Evolutionary conservation across 2,888 invertebrate species (phyloP), one percentile per base, ranked within the genome.

Genomic region (Neuroscelio doddi): DNA sequence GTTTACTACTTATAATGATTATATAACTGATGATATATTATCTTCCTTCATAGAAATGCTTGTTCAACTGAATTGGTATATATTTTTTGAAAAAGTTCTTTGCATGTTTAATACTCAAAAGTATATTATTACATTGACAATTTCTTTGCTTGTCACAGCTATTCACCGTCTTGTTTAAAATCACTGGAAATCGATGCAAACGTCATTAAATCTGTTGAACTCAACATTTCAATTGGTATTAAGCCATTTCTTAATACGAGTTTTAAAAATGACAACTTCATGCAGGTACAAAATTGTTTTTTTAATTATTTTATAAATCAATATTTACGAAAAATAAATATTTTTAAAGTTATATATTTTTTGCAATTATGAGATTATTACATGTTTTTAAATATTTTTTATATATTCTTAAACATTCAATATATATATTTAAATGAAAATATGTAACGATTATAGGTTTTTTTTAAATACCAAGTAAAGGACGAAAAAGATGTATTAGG

Each of bases 381-480:
- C n/a, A n/a, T n/a, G n/a, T n/a, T n/a, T n/a, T n/a, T n/a, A n/a
- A n/a, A n/a, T n/a, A n/a, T n/a, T n/a, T n/a, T 30, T 36, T 36
- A 3, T 38, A 38, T 36, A 16, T 7, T 24, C 24, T 21, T 16
- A 21, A 12, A n/a, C 27, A 9, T 27, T 27, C 15, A 26, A 12
- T 42, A 0, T 42, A 26, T 15, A 10, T 7, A 1, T 15, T 38
- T n/a, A n/a, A 3, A 30, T 34, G 15, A 2, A 24, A 45, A 24
- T 32, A 21, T 44, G 29, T 12, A n/a, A 8, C 30, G 34, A 12
- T 59, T 61, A 1, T 29, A 82, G 82, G 64, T 68, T 1, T 80
- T 79, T 38, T 75, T 80, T 36, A 69, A 75, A 9, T 77, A 75
- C 12, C 67, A 67, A 4, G 50, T 55, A 29, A 58, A 53, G 12